phyloP scores from a whole-genome alignment of 2,888 invertebrate genomes.

The Watsonalla cultraria region DNA sequence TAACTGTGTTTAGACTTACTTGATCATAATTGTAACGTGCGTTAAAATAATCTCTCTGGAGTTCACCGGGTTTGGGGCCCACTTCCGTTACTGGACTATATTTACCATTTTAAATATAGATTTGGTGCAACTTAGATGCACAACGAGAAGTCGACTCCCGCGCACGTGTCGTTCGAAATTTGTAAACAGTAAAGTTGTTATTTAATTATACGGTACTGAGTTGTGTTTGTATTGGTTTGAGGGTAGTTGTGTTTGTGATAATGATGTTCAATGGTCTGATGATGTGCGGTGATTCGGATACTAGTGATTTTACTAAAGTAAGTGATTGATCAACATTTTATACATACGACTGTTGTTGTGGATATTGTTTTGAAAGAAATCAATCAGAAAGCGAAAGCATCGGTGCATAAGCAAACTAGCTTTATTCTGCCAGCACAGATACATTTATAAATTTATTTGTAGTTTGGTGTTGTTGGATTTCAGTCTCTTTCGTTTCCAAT shows the following conservation, averaged over 20 bases:
- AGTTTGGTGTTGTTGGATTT: too few species aligned
- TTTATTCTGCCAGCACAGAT: too few species aligned
- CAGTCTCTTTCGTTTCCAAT: too few species aligned
- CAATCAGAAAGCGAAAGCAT: too few species aligned
- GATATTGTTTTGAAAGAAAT: too few species aligned
- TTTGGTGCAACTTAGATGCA: constrained; percentile 3
- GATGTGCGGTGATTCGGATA: constrained; percentile 62
- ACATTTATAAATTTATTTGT: too few species aligned
- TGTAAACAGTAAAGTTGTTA: constrained; percentile 3
- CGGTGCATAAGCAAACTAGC: too few species aligned
- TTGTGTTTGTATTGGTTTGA: constrained; percentile 10
- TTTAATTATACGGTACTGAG: constrained; percentile 4
- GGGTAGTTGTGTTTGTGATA: constrained; percentile 13
- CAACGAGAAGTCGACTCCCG: constrained; percentile 1
- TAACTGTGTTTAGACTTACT: background rate
- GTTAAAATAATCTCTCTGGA: background rate
- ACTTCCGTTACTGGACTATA: background rate
- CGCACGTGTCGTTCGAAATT: constrained; percentile 4
- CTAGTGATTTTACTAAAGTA: constrained; percentile 65
- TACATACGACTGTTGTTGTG: background rate
- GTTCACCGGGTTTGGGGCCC: background rate
- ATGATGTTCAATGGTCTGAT: constrained; percentile 71
- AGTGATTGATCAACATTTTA: constrained; percentile 17
- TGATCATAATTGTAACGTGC: background rate
- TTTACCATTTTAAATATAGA: background rate